phyloP scores from a whole-genome alignment of 2,888 invertebrate genomes.

The Alloscopus bannaensis region DNA sequence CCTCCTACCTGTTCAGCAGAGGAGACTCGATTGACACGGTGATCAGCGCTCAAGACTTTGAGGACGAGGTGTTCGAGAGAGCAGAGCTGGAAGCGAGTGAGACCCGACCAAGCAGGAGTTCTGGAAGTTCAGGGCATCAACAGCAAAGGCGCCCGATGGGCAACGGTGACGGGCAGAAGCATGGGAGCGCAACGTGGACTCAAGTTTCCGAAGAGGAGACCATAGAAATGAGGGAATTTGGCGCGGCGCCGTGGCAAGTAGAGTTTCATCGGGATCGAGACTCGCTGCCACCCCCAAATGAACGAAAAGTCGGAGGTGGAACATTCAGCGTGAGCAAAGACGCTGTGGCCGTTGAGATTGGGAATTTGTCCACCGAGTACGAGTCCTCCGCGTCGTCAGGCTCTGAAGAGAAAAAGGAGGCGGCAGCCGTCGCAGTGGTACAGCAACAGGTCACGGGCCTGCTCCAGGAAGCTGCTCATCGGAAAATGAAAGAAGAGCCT shows the following conservation, averaged over 20 bases:
- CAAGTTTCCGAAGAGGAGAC: conserved; percentile 84
- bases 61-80: conserved; percentile 71
- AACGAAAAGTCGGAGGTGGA: conserved; percentile 36
- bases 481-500: conserved; percentile 51
- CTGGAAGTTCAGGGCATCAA: conserved; percentile 76
- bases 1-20: conserved; percentile 70
- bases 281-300: conserved; percentile 65
- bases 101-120: conserved; percentile 25
- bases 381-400: conserved; percentile 65
- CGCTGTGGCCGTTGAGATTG: conserved; percentile 70
- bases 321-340: conserved; percentile 57
- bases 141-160: conserved; percentile 40
- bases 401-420: conserved; percentile 51
- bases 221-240: conserved; percentile 82
- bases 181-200: conserved; percentile 79
- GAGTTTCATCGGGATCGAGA: conserved; percentile 75
- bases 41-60: conserved; percentile 80
- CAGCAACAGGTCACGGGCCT: too few species aligned
- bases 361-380: conserved; percentile 69
- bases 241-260: conserved; percentile 76
- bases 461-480: conserved; percentile 47
- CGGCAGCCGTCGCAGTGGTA: too few species aligned
- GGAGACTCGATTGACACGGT: conserved; percentile 83
- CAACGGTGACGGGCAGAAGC: conserved; percentile 51
- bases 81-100: conserved; percentile 49